These are phyloP conservation scores for Clinocottus analis DNA, from an alignment of 2,113 vertebrate species.

Conservation along the genomic window DNA sequence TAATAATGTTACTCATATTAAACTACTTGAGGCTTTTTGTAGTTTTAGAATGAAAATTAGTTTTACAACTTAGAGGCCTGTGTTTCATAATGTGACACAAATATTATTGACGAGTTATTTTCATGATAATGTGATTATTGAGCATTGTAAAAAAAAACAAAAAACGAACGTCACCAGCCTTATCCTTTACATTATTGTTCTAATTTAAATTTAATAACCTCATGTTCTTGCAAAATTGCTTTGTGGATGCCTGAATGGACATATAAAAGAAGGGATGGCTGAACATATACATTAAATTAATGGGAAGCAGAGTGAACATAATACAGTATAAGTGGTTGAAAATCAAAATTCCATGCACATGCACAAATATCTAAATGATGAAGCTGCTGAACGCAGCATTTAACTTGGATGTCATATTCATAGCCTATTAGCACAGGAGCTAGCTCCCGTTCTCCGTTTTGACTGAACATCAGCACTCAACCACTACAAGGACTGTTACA, in stretches of 20 bases:
- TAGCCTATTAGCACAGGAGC: background rate
- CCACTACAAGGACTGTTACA: conserved; percentile 15
- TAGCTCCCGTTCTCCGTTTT: background rate
- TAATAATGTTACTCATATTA: background rate
- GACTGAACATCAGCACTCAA: background rate
- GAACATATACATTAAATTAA: background rate
- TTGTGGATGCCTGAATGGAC: background rate
- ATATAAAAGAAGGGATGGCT: background rate
- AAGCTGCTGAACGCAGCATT: background rate
- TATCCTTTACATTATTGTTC: background rate
- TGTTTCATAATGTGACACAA: background rate
- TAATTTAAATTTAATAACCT: background rate
- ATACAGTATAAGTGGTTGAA: background rate
- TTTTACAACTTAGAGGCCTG: background rate
- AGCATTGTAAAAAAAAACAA: background rate
- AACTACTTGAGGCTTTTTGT: background rate
- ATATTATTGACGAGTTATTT: background rate
- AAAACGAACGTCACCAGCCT: background rate
- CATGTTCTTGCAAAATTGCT: background rate
- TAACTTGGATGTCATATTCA: conserved; percentile 7
- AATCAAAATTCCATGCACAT: background rate
- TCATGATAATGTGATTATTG: background rate
- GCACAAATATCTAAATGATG: background rate
- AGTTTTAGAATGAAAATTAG: background rate
- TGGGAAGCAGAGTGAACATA: background rate